Base-by-base conservation (phyloP, 92 coral and sea anemone genomes). In the Pocillopora grandis region DNA sequence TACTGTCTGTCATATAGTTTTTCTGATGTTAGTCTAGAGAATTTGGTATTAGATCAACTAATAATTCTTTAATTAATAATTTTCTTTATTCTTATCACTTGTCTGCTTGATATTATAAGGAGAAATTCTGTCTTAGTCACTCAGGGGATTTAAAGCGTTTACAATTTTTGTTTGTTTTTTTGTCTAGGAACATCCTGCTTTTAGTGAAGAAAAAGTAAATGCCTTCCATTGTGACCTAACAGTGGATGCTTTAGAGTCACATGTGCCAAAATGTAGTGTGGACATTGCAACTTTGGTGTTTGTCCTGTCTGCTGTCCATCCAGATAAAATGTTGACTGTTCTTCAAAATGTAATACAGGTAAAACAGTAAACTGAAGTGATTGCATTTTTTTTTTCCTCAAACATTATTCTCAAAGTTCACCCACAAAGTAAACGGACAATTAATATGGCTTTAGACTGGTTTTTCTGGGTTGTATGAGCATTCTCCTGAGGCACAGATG, bases 151-250 rank as follows among this genome's bases (percentile, higher is more conserved):
- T 27, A 1, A 27, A 1, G 31, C 1, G 31, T 27, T 27, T 27
- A 27, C 5, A 42, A 59, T 14, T 33, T 35, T 77, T 66, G 56
- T 71, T 79, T 56, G 10, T 20, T 76, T 36, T 27, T 33, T 56
- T 66, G 69, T 73, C 17, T 42, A 96, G 99, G 96, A 94, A 73
- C 92, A 93, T 71, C 72, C 90, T 31, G 65, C 56, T 33, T 94
- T 87, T 87, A 86, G 85, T 77, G 79, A 87, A 66, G 80, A 66
- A 49, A 95, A 80, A 85, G 85, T 96, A 56, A 87, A 94, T 90
- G 98, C 94, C 59, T 96, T 96, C 80, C 92, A 91, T 49, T 87
- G 96, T 82, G 97, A 96, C 76, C 84, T 96, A 61, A 94, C 99
- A 76, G 80, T 79, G 42, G 98, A 96, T 72, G 71, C 89, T 23